Evolutionary conservation across 2,113 vertebrate genomes (phyloP).

Genomic region (Proterorhinus semilunaris): DNA sequence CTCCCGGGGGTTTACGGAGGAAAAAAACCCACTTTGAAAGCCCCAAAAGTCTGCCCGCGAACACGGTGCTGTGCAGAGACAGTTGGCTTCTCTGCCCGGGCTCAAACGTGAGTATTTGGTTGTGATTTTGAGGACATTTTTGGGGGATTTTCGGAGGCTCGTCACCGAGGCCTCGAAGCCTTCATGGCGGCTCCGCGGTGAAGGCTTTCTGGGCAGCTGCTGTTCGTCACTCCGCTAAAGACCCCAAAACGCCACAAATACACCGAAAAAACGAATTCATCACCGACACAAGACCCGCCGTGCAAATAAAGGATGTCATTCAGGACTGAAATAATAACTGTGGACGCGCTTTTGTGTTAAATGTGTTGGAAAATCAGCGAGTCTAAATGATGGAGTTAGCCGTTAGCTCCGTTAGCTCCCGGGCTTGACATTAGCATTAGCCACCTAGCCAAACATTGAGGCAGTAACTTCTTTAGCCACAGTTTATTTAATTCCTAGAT

Average conservation of each 20-base stretch:
- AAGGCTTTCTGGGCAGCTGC: conserved; percentile 69
- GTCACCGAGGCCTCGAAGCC: conserved; percentile 72
- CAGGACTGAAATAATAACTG: neutral
- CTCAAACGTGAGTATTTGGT: conserved; percentile 64
- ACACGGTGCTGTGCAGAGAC: conserved; percentile 20
- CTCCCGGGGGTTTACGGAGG: conserved; percentile 79
- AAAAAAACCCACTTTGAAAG: conserved; percentile 65
- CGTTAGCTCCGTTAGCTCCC: neutral
- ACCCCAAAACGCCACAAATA: neutral
- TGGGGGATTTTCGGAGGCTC: conserved; percentile 56
- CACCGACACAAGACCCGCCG: neutral
- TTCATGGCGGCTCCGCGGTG: conserved; percentile 81
- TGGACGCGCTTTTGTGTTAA: neutral
- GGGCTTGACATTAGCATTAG: too few relatives aligned
- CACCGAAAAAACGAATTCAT: neutral
- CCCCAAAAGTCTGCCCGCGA: conserved; percentile 29
- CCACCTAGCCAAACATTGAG: too few relatives aligned
- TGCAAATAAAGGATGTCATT: neutral
- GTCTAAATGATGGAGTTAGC: neutral
- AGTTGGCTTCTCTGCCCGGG: conserved; percentile 14
- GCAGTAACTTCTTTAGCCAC: too few relatives aligned
- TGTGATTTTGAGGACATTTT: conserved; percentile 46
- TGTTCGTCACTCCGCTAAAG: conserved; percentile 47
- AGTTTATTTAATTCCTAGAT: too few relatives aligned
- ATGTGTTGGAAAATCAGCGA: neutral